Percentiles rank a stretch among this genome's conserved stretches.
Evolutionary conservation across 2,888 invertebrate genomes (phyloP).

Genomic region (Phalangium opilio): DNA sequence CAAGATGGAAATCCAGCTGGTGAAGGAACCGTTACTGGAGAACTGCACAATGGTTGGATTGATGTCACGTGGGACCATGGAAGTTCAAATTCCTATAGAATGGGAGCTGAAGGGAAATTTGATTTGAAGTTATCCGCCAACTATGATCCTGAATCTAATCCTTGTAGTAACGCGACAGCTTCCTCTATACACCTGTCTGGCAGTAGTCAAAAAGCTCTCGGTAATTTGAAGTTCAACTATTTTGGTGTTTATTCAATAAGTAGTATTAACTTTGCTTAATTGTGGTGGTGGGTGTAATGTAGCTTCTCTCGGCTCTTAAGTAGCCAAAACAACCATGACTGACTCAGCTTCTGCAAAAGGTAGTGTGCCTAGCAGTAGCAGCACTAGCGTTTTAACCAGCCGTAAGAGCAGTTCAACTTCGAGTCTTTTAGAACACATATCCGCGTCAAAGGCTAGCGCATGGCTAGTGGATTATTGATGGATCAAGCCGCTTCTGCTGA

Average conservation of each 20-base stretch:
- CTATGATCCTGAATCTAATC: conserved; percentile 41
- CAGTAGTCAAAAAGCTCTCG: neutral
- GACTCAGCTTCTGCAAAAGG: conserved; percentile 19
- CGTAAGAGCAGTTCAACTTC: conserved; percentile 92
- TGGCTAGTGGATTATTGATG: conserved; percentile 40
- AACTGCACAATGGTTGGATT: conserved; percentile 66
- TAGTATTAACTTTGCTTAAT: too few species aligned
- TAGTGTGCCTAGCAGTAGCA: conserved; percentile 10
- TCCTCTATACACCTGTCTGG: conserved; percentile 17
- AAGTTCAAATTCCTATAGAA: conserved; percentile 88
- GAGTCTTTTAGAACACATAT: conserved; percentile 78
- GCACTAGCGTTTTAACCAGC: conserved; percentile 44
- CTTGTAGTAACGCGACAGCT: conserved; percentile 25
- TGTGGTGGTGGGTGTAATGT: too few species aligned
- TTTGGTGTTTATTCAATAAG: too few species aligned
- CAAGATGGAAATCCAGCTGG: conserved; percentile 61
- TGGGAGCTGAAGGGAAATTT: conserved; percentile 96
- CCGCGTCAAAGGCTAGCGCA: conserved; percentile 56
- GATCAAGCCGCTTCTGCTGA: conserved; percentile 93
- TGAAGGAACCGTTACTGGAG: conserved; percentile 71
- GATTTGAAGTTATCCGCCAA: conserved; percentile 69
- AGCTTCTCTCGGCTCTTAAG: conserved; percentile 7
- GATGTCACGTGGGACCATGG: conserved; percentile 98
- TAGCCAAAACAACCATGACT: conserved; percentile 19
- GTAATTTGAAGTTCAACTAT: too few species aligned